Evolutionary conservation across 2,797 vertebrate species (phyloP).

Genomic region (Rousettus madagascariensis): DNA sequence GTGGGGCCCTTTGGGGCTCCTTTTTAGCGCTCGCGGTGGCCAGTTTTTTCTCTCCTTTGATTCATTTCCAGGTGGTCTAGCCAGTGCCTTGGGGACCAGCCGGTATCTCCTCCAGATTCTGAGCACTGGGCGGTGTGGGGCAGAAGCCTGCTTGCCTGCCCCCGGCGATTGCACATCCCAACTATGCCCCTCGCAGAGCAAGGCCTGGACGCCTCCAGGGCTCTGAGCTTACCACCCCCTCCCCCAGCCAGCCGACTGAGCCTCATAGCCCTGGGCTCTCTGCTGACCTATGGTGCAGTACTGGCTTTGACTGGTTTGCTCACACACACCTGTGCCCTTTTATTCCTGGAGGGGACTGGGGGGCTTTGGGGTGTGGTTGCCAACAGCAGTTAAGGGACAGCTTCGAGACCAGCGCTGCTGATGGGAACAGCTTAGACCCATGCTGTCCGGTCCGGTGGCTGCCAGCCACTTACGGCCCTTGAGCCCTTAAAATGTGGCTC

Average conservation of each 20-base stretch:
- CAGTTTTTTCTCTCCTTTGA: background rate
- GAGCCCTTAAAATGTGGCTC: background rate
- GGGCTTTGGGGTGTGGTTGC: background rate
- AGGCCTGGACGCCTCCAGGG: background rate
- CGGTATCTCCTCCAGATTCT: background rate
- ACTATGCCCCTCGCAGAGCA: background rate
- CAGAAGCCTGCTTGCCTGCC: background rate
- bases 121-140: background rate
- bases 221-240: background rate
- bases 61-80: background rate
- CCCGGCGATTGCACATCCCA: rapidly evolving
- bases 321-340: no score
- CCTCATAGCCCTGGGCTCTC: rapidly evolving
- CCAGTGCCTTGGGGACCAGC: background rate
- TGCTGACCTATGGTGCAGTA: background rate
- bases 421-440: background rate
- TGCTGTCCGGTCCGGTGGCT: no score
- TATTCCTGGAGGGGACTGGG: background rate
- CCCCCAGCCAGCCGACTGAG: background rate
- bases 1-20: no score
- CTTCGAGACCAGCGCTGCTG: background rate
- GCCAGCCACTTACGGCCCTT: background rate
- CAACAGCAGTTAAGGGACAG: background rate
- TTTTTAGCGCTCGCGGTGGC: background rate
- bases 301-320: background rate